A percentile compares a stretch with the other conserved stretches of the same genome.
phyloP scores from a whole-genome alignment of 2,888 invertebrate species.

The Endomychus coccineus region DNA sequence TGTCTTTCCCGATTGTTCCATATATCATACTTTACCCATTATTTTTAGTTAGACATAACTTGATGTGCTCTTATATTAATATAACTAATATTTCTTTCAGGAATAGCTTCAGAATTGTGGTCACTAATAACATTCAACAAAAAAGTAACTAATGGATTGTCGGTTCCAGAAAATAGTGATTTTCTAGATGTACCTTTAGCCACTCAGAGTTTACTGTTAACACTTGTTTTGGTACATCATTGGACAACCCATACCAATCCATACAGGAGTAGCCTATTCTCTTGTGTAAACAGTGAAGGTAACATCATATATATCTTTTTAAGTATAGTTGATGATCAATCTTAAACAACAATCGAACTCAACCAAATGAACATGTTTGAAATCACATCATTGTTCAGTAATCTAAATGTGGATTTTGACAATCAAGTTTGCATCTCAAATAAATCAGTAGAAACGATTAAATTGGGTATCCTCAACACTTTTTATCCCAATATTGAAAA shows the following conservation, averaged over 20 bases:
- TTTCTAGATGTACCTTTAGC: conserved; percentile 64
- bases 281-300: conserved; percentile 77
- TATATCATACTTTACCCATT: no score
- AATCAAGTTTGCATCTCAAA: no score
- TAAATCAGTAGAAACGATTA: no score
- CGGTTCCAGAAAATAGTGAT: conserved; percentile 26
- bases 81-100: conserved; percentile 21
- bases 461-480: no score
- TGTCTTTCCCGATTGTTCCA: no score
- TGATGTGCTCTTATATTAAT: background rate
- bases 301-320: conserved; percentile 19
- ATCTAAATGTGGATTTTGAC: no score
- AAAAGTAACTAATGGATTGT: conserved; percentile 40
- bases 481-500: no score
- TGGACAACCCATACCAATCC: conserved; percentile 75
- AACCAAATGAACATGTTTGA: no score
- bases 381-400: no score
- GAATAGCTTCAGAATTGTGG: conserved; percentile 62
- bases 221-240: conserved; percentile 86
- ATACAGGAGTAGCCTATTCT: conserved; percentile 77
- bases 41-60: background rate
- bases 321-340: background rate
- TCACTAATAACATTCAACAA: conserved; percentile 65
- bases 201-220: conserved; percentile 80
- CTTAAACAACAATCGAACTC: no score